Conservation (phyloP, 2,113 vertebrate species). For the Bolborhynchus lineola region DNA sequence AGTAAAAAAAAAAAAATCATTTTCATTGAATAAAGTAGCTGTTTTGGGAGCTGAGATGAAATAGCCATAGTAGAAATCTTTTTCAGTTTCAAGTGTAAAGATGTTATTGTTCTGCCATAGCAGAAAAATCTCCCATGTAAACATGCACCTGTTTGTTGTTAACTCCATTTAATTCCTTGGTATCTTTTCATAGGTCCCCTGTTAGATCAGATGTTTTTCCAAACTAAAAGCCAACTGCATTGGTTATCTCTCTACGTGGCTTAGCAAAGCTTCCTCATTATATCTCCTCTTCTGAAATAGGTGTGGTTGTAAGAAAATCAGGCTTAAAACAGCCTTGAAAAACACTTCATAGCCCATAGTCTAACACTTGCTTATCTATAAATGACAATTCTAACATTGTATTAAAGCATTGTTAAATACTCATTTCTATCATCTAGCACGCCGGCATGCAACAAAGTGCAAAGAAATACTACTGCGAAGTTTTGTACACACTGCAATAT, state of each 20-base stretch:
- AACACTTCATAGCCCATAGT: not conserved
- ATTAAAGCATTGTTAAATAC: conserved; percentile 24
- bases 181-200: not conserved
- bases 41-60: not conserved
- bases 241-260: not conserved
- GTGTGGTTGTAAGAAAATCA: not conserved
- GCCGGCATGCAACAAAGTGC: conserved; percentile 9
- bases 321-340: conserved; percentile 33
- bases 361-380: not conserved
- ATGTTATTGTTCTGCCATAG: not conserved
- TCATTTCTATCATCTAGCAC: not conserved
- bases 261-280: not conserved
- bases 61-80: not conserved
- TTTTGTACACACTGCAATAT: conserved; percentile 19
- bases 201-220: not conserved
- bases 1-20: not conserved
- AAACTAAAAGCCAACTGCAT: not conserved
- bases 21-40: not conserved
- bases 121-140: not conserved
- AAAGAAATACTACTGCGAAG: conserved; percentile 43
- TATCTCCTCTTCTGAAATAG: not conserved
- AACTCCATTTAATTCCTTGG: not conserved
- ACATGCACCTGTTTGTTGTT: not conserved
- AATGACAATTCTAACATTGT: not conserved
- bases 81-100: not conserved